phyloP scores from a whole-genome alignment of 2,888 invertebrate species.

The Callyntrura sp. region DNA sequence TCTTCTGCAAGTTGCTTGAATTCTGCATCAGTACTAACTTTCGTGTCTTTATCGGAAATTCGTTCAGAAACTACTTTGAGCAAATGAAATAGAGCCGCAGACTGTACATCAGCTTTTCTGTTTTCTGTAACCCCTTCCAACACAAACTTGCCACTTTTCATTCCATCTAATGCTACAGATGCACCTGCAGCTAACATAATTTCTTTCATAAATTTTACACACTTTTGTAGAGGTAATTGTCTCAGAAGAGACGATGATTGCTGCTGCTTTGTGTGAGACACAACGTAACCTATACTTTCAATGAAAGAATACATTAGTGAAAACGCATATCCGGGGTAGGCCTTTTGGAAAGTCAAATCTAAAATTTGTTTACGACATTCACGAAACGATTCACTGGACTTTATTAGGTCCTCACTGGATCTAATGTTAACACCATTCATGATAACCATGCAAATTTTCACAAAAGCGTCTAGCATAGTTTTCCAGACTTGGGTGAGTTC shows the following conservation, averaged over 20 bases:
- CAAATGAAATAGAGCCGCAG: constrained; percentile 53
- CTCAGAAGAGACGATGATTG: background rate
- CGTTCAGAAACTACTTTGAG: constrained; percentile 45
- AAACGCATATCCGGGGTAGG: constrained; percentile 64
- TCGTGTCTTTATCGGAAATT: constrained; percentile 42
- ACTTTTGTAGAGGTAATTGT: constrained; percentile 21
- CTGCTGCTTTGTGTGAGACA: constrained; percentile 33
- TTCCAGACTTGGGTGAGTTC: constrained; percentile 66
- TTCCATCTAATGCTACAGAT: constrained; percentile 57
- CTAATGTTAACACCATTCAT: constrained; percentile 13
- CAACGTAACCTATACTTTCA: constrained; percentile 43
- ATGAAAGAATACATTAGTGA: constrained; percentile 64
- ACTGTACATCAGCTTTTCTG: constrained; percentile 62
- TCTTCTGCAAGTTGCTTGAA: constrained; percentile 62
- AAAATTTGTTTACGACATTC: constrained; percentile 69
- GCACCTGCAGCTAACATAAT: constrained; percentile 68
- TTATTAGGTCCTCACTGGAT: constrained; percentile 22
- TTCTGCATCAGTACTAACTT: constrained; percentile 28
- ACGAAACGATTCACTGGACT: constrained; percentile 54
- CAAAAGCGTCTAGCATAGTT: constrained; percentile 61
- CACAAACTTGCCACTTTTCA: constrained; percentile 39
- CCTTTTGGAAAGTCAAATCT: constrained; percentile 62
- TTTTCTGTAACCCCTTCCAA: constrained; percentile 61
- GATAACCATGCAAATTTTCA: constrained; percentile 60
- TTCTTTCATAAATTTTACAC: constrained; percentile 69